Base-by-base conservation (phyloP, 2,113 vertebrate species). In the Thunnus thynnus region DNA sequence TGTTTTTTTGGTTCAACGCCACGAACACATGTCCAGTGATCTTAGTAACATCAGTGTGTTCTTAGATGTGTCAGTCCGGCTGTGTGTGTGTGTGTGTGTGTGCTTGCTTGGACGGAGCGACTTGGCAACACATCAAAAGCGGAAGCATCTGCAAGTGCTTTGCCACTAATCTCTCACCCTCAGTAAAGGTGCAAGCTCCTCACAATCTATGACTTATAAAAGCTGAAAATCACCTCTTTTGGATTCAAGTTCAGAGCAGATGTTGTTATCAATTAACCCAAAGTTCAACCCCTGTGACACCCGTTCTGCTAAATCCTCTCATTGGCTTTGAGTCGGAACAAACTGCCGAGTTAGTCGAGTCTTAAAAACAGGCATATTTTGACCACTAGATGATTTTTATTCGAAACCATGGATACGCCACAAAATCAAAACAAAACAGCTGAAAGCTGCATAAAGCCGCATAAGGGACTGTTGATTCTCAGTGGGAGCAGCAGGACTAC, bases 51-150 rank as follows among this genome's bases (percentile, higher is more conserved):
- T 76, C 41, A 48, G n/a, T 41, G 48, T 22, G 57, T 22, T 32
- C 8, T 3, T 61, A 20, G 12, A 1, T 20, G 41, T 8, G 32
- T 36, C 32, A 36, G 32, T 8, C 5, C 1, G 32, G 32, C 3
- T 8, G 32, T 36, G 27, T 30, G 27, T 30, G 3, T 30, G 27
- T 30, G 41, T 32, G 51, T 51, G 27, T 14, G 44, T 27, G n/a
- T 25, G 20, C 20, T 1, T 30, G 27, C 22, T 30, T 32, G 13
- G 47, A 22, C 0, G 14, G 30, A 58, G 13, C 25, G 48, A 32
- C n/a, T 47, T 67, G 72, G 78, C 46, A 63, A 48, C 61, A 30
- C 57, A 50, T 63, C 30, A 61, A 3, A 62, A 55, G 5, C 41
- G 51, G 16, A 47, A 25, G 47, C 72, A 70, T 85, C 60, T 79